phyloP scores from a whole-genome alignment of 30 jellyfish, hydroid and myxozoan genomes.

The Pseudorhiza aurosa region DNA sequence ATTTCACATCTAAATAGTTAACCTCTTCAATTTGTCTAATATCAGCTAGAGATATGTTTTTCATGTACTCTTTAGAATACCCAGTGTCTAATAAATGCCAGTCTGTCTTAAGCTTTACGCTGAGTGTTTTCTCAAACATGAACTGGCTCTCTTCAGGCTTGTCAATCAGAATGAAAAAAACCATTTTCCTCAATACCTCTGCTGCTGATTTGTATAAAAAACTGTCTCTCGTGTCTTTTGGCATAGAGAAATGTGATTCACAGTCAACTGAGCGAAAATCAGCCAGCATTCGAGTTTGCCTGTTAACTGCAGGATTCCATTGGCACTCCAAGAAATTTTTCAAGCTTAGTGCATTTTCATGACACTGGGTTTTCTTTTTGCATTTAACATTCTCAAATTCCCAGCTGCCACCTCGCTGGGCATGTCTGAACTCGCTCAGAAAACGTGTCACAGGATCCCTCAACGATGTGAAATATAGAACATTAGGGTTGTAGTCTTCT shows the following conservation, averaged over 20 bases:
- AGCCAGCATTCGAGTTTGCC: constrained; percentile 95
- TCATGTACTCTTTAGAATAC: constrained; percentile 72
- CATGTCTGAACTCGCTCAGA: constrained; percentile 92
- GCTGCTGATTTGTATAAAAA: constrained; percentile 68
- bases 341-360: constrained; percentile 50
- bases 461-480: constrained; percentile 63
- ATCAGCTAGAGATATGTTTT: constrained; percentile 23
- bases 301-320: constrained; percentile 73
- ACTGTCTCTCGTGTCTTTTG: not conserved
- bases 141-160: constrained; percentile 81
- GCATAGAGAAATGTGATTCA: constrained; percentile 11
- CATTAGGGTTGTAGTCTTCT: constrained; percentile 4
- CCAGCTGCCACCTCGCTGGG: constrained; percentile 95
- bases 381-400: constrained; percentile 55
- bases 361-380: constrained; percentile 49
- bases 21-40: constrained; percentile 18
- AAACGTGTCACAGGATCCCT: constrained; percentile 84
- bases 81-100: constrained; percentile 71
- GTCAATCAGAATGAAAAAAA: constrained; percentile 76
- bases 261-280: constrained; percentile 61
- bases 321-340: constrained; percentile 62
- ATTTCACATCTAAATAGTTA: constrained; percentile 65
- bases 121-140: constrained; percentile 83
- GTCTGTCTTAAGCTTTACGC: constrained; percentile 58
- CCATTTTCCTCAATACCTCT: constrained; percentile 41